These are phyloP conservation scores for Lepidurus apus DNA, from an alignment of 1,140 invertebrate species.

Conservation along the genomic window DNA sequence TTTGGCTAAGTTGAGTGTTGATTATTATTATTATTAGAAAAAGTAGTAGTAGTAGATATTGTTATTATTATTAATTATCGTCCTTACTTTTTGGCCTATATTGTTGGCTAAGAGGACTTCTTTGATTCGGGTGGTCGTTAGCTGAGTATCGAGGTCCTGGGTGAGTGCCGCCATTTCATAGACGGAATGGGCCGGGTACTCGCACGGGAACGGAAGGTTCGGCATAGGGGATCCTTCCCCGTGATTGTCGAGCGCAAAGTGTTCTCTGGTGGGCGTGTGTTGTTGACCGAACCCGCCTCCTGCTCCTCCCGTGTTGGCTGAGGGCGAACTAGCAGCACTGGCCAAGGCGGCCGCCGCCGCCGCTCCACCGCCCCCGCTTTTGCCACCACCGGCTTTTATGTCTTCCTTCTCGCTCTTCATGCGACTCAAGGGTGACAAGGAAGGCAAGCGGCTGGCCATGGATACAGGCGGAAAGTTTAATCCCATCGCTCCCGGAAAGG, in stretches of 20 bases:
- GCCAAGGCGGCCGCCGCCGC: not conserved
- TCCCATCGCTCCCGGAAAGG: not conserved
- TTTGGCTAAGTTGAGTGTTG: too few species aligned
- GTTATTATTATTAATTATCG: too few species aligned
- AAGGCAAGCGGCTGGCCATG: slow-evolving; percentile 16
- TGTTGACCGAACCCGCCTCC: not conserved
- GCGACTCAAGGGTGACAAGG: not conserved
- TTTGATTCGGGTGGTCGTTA: slow-evolving; percentile 94
- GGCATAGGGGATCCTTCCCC: not conserved
- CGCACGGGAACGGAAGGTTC: not conserved
- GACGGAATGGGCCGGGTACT: slow-evolving; percentile 65
- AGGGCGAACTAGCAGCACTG: not conserved
- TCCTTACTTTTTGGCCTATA: slow-evolving; percentile 86
- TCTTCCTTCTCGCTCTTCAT: not conserved
- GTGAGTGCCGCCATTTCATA: slow-evolving; percentile 96
- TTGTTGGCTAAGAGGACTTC: slow-evolving; percentile 94
- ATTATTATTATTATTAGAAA: too few species aligned
- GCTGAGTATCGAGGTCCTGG: slow-evolving; percentile 91
- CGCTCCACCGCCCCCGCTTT: not conserved
- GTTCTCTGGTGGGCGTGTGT: not conserved
- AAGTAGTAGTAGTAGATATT: too few species aligned
- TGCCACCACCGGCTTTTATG: not conserved
- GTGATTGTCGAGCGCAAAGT: slow-evolving; percentile 12
- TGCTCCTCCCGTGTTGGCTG: not conserved
- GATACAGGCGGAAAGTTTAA: slow-evolving; percentile 3